Evolutionary conservation across 2,888 invertebrate genomes (phyloP).

Genomic region (Chrysolina americana): DNA sequence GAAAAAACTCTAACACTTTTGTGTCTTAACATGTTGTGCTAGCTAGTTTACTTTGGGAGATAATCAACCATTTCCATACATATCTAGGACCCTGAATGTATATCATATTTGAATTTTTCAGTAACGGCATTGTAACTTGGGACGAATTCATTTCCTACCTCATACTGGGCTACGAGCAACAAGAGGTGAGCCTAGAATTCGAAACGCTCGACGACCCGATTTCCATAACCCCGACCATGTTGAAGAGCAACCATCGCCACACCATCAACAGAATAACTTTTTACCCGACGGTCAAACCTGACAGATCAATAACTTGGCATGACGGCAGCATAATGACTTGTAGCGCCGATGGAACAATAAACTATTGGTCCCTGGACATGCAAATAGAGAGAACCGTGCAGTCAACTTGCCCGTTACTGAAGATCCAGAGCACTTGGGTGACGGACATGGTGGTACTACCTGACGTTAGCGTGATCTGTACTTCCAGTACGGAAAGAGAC

Average conservation of each 20-base stretch:
- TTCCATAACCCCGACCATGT: slow-evolving; percentile 73
- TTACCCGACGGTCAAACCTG: slow-evolving; percentile 72
- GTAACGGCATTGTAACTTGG: slow-evolving; percentile 76
- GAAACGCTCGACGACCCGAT: slow-evolving; percentile 77
- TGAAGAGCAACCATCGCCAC: slow-evolving; percentile 80
- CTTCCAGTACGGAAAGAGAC: slow-evolving; percentile 84
- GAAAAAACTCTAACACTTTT: too few species aligned
- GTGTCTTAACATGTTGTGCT: too few species aligned
- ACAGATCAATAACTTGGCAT: slow-evolving; percentile 72
- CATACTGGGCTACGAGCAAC: slow-evolving; percentile 80
- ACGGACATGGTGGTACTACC: slow-evolving; percentile 82
- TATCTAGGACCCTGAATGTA: too few species aligned
- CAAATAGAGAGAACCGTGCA: slow-evolving; percentile 75
- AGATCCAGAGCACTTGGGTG: slow-evolving; percentile 78
- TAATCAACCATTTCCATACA: too few species aligned
- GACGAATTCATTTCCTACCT: slow-evolving; percentile 85
- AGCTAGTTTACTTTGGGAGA: too few species aligned
- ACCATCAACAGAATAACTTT: slow-evolving; percentile 77
- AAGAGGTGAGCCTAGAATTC: slow-evolving; percentile 76
- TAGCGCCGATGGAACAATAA: slow-evolving; percentile 83
- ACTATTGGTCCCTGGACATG: slow-evolving; percentile 84
- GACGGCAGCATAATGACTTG: slow-evolving; percentile 82
- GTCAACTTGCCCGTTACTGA: slow-evolving; percentile 76
- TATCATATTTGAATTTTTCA: slow-evolving; percentile 46
- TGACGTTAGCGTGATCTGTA: slow-evolving; percentile 83